Percentiles rank a stretch among this genome's conserved stretches.
phyloP scores from a whole-genome alignment of 2,113 vertebrate genomes.

The Proterorhinus semilunaris region DNA sequence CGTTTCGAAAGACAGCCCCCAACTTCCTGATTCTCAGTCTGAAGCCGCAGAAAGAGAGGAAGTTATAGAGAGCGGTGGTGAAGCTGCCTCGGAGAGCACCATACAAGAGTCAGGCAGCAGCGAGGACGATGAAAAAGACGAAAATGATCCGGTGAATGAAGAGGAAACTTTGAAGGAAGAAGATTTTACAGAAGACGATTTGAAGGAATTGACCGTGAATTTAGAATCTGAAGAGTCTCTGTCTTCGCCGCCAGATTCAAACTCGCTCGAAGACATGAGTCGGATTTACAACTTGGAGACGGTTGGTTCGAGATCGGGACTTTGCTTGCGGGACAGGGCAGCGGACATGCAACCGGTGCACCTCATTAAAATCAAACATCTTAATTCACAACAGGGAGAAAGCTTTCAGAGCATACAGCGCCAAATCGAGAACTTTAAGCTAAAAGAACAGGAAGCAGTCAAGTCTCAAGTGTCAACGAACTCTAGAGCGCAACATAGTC shows the following conservation, averaged over 20 bases:
- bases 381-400: constrained; percentile 38
- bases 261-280: constrained; percentile 71
- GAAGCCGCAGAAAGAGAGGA: constrained; percentile 54
- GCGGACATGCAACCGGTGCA: constrained; percentile 58
- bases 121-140: constrained; percentile 35
- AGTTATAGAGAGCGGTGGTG: constrained; percentile 38
- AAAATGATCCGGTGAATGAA: constrained; percentile 45
- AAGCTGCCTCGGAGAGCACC: constrained; percentile 21
- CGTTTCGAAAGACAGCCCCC: constrained; percentile 65
- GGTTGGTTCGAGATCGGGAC: constrained; percentile 61
- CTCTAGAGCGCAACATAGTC: constrained; percentile 33
- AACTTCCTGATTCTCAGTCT: constrained; percentile 76
- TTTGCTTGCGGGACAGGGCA: constrained; percentile 64
- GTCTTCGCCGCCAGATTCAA: constrained; percentile 53
- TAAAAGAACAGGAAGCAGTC: constrained; percentile 67
- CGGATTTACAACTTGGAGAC: constrained; percentile 75
- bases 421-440: constrained; percentile 65
- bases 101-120: constrained; percentile 16
- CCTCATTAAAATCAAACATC: constrained; percentile 62
- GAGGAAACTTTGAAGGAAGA: constrained; percentile 41
- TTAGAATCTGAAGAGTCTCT: constrained; percentile 37
- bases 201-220: constrained; percentile 38
- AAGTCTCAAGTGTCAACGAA: constrained; percentile 23
- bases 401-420: constrained; percentile 56
- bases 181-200: constrained; percentile 37